Conservation (phyloP, 37 sponge, comb jelly and placozoan genomes). For the Crambe crambe region DNA sequence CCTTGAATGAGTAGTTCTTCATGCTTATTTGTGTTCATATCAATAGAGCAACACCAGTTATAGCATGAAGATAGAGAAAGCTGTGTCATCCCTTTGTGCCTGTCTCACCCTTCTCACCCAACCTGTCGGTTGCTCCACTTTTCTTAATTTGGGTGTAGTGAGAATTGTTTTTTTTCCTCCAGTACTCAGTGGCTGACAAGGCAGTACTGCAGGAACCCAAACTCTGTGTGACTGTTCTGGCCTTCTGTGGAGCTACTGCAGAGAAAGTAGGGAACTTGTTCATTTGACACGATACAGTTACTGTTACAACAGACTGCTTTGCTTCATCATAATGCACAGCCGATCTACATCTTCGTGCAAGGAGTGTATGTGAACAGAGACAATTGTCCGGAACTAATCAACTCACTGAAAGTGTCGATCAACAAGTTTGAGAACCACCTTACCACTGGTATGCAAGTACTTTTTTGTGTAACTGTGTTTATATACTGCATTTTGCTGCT, state of each 20-base stretch:
- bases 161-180: background rate
- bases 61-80: conserved; percentile 58
- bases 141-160: background rate
- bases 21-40: background rate
- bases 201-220: conserved; percentile 25
- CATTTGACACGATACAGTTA: background rate
- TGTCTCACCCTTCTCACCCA: conserved; percentile 48
- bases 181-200: conserved; percentile 25
- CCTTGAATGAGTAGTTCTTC: background rate
- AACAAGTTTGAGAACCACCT: conserved; percentile 32
- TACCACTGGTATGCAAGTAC: conserved; percentile 46
- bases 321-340: too few species aligned
- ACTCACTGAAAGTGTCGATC: background rate
- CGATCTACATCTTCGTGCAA: conserved; percentile 58
- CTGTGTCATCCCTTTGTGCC: conserved; percentile 19
- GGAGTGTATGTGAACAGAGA: conserved; percentile 31
- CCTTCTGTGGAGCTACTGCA: conserved; percentile 29
- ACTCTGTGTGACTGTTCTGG: conserved; percentile 68
- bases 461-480: too few species aligned
- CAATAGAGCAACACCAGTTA: conserved; percentile 49
- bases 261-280: conserved; percentile 14
- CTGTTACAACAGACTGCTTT: too few species aligned
- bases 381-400: conserved; percentile 30
- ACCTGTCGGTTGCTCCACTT: conserved; percentile 46
- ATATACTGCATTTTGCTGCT: too few species aligned